Conservation (phyloP, 1,140 invertebrate species). For the Brachionus rubens region DNA sequence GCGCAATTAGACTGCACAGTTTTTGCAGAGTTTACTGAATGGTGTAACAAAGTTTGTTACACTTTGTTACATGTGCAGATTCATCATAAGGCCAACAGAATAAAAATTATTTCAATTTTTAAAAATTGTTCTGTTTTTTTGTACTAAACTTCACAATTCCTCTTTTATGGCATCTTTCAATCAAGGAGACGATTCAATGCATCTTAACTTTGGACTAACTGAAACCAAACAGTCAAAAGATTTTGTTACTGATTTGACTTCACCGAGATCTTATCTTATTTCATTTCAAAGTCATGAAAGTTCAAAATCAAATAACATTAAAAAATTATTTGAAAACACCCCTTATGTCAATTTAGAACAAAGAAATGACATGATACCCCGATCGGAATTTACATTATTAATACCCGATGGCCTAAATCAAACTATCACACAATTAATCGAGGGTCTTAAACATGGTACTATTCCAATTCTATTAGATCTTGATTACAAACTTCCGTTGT, state of each 20-base stretch:
- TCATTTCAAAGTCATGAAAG: neutral
- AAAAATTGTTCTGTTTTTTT: too few relatives aligned
- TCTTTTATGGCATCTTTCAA: neutral
- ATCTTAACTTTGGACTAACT: neutral
- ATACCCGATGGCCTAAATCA: neutral
- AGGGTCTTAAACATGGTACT: neutral
- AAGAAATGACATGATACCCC: neutral
- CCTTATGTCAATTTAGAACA: too few relatives aligned
- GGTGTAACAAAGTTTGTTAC: too few relatives aligned
- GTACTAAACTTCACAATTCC: too few relatives aligned
- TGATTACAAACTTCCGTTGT: neutral
- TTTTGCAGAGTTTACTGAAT: too few relatives aligned
- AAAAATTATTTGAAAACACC: too few relatives aligned
- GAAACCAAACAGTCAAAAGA: neutral
- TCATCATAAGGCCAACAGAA: too few relatives aligned
- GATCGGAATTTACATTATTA: neutral
- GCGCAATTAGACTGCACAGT: too few relatives aligned
- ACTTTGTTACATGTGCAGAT: too few relatives aligned
- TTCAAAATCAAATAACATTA: too few relatives aligned
- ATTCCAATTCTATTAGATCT: constrained; percentile 13
- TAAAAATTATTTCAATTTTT: too few relatives aligned
- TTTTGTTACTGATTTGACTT: neutral
- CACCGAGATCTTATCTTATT: neutral
- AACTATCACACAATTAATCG: neutral
- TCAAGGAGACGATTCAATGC: neutral